Base-by-base conservation (phyloP, 1,140 invertebrate genomes). In the Xylocopa sonorina region DNA sequence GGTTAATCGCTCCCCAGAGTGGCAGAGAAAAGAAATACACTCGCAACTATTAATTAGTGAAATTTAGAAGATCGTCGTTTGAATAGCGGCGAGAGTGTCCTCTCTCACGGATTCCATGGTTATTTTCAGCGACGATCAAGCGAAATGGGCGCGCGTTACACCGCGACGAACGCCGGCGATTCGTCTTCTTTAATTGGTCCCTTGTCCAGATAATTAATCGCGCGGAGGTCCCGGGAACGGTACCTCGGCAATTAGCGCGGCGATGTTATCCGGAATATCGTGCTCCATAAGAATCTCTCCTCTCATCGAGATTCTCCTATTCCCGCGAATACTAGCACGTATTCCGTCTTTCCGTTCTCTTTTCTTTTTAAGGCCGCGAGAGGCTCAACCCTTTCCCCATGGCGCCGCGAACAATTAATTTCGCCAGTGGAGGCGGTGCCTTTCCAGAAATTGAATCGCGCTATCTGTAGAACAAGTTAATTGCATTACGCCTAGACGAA, bases 401-500 rank as follows among this genome's bases (percentile, higher is more conserved):
- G 43, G 53, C 67, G 80, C 51, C 78, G 43, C 55, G 60, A 60
- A 63, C 82, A 78, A 85, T 86, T 85, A 85, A 85, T 82, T 68
- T 86, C 75, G 76, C 80, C 80, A 71, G 80, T 69, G 53, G 55
- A 57, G 71, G 63, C 48, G 57, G 27, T 34, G 80, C 55, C 66
- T 72, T 57, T 78, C 32, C 21, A 79, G 83, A 87, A 89, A 89
- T 89, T 90, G 88, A 89, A 90, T 89, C 82, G 86, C 80, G 75
- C 84, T 84, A 85, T 85, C 83, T 58, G 83, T 48, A 68, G 73
- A 63, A 74, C 80, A 53, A 81, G 85, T 89, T 81, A 89, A 89
- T 89, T 85, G 83, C 82, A 88, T 90, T 87, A 89, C 85, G 89
- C 81, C 80, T 50, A 60, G 75, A 60, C 76, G 38, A 62, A 72